Percentiles rank a stretch among this genome's conserved stretches.
Conservation (phyloP, 2,888 invertebrate species). For the Limnephilus auricula region DNA sequence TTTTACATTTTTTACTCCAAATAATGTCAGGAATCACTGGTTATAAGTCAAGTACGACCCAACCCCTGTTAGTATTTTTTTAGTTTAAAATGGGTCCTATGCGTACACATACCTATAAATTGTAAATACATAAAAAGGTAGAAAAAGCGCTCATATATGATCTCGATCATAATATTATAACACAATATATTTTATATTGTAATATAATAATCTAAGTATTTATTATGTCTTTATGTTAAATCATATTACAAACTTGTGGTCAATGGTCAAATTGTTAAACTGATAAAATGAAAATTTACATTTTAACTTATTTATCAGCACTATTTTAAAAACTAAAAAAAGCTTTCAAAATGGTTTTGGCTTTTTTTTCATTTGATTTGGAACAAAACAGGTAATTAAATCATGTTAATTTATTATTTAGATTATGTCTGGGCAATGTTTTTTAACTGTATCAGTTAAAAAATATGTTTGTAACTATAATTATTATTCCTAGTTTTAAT, state of each 20-base stretch:
- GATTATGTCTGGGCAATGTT: not conserved
- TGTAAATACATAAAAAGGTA: not conserved
- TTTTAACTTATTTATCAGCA: not conserved
- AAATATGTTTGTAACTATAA: not conserved
- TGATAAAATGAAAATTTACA: not conserved
- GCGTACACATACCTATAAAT: not conserved
- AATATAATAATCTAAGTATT: not conserved
- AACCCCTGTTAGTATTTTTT: too few relatives aligned
- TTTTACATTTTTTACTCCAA: too few relatives aligned
- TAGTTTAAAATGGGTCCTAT: not conserved
- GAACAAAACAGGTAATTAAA: not conserved
- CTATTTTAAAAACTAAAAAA: not conserved
- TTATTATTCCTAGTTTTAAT: not conserved
- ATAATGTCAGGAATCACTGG: too few relatives aligned
- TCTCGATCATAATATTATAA: not conserved
- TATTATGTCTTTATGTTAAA: not conserved
- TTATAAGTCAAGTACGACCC: too few relatives aligned
- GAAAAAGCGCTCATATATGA: not conserved
- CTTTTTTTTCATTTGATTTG: not conserved
- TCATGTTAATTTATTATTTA: conserved; percentile 21
- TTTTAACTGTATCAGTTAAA: conserved; percentile 35
- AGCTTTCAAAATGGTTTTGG: not conserved
- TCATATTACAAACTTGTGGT: not conserved
- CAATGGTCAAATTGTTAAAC: not conserved
- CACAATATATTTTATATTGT: not conserved